These are phyloP conservation scores for Myotis yumanensis DNA, from an alignment of 2,113 vertebrate genomes.

Conservation along the genomic window DNA sequence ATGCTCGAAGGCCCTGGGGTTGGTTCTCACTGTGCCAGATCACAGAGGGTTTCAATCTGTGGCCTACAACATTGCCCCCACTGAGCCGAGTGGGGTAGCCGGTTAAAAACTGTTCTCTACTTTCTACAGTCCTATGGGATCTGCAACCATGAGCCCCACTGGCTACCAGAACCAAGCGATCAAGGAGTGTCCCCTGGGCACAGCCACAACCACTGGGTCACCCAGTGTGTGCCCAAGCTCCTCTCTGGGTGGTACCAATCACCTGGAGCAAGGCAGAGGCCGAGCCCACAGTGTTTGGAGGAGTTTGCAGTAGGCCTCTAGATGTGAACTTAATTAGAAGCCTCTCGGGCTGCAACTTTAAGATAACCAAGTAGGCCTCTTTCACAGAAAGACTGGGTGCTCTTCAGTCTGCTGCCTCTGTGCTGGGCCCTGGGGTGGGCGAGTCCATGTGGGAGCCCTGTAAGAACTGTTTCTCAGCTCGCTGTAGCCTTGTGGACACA, in stretches of 20 bases:
- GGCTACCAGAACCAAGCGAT: background rate
- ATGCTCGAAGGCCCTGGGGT: background rate
- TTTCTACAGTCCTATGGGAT: background rate
- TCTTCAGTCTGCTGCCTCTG: background rate
- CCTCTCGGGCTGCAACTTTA: background rate
- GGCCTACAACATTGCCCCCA: background rate
- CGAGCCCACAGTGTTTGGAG: background rate
- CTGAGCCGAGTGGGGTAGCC: no score
- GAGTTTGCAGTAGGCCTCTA: no score
- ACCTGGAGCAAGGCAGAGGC: background rate
- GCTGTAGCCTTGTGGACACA: background rate
- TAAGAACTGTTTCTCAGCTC: background rate
- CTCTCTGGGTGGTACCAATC: no score
- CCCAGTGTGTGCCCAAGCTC: background rate
- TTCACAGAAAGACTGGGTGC: background rate
- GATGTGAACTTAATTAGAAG: background rate
- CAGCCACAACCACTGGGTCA: no score
- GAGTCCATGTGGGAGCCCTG: background rate
- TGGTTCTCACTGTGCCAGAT: background rate
- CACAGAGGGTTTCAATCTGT: background rate
- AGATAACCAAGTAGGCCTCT: background rate
- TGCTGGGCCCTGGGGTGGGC: background rate
- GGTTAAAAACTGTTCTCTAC: background rate
- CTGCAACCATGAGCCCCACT: background rate
- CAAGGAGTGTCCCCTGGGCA: background rate